Evolutionary conservation across 2,113 vertebrate species (phyloP), one percentile per base, ranked within the genome.

Genomic region (Misgurnus anguillicaudatus): DNA sequence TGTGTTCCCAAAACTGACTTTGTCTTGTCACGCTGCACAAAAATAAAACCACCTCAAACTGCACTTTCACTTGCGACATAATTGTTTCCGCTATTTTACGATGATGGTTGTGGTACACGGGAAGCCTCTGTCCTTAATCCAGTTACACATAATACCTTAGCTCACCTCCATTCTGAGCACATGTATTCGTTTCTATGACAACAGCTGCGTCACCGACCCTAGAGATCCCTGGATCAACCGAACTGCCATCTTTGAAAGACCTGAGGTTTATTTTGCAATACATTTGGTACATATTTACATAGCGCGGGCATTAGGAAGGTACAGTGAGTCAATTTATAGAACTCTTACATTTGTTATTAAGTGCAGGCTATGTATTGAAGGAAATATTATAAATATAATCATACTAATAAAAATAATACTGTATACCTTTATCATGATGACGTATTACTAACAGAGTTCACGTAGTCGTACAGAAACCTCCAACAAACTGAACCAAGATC

Each of bases 161-260:
- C 61, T 79, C 57, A 79, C 79, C 71, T 77, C 67, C 67, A 65
- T 69, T 76, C 63, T 47, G 61, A 58, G 66, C 57, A 75, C 16
- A 65, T 41, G 45, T 64, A 79, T 74, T 70, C 80, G 77, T 87
- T 82, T 79, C 75, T 42, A 71, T 83, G 78, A 76, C 45, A 42
- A 45, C 55, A 58, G 72, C 64, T 61, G 47, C 69, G 31, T 76
- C 61, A 82, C 51, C 38, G 58, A 68, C 53, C 76, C 80, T 51
- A 6, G 3, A 85, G 11, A 79, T 55, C 66, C 47, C 65, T 38
- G 39, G 19, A 80, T 69, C 63, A 51, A 74, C 14, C 63, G 16
- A 66, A 14, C 21, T 57, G 60, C 16, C 53, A 39, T 77, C 31
- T 78, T 74, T 75, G 42, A 19, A 80, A 17, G 60, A 76, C 36